Evolutionary conservation across 2,113 vertebrate species (phyloP).

Genomic region (Anhinga rufa): DNA sequence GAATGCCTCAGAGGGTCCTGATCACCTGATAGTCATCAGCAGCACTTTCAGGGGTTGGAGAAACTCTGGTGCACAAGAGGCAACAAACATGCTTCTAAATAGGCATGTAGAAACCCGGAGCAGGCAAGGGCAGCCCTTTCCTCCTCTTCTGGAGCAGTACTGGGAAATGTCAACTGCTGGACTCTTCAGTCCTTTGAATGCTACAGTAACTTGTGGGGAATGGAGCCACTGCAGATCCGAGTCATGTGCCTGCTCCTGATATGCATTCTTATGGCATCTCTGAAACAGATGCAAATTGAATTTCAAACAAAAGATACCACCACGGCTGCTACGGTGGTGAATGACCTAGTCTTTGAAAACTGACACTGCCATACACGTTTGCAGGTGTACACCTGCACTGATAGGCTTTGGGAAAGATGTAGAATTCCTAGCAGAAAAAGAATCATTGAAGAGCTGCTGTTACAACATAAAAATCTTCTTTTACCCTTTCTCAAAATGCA

Average conservation of each 20-base stretch:
- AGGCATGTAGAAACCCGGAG: background rate
- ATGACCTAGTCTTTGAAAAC: background rate
- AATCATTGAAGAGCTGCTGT: background rate
- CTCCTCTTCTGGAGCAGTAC: background rate
- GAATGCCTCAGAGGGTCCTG: background rate
- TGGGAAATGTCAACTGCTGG: background rate
- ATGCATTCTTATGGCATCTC: slow-evolving; percentile 4
- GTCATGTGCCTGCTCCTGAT: background rate
- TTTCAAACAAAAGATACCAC: slow-evolving; percentile 42
- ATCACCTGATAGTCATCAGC: background rate
- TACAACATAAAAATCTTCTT: background rate
- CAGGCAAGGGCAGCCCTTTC: background rate
- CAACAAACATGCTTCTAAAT: background rate
- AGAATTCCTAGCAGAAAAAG: background rate
- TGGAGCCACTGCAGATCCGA: background rate
- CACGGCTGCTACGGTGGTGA: background rate
- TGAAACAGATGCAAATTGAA: slow-evolving; percentile 40
- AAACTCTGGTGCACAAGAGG: background rate
- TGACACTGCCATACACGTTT: background rate
- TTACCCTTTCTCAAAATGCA: background rate
- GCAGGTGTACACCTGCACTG: background rate
- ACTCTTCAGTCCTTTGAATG: background rate
- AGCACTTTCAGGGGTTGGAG: background rate
- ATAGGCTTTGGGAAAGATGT: background rate
- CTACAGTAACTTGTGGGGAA: background rate